Evolutionary conservation across 1,140 invertebrate species (phyloP), one percentile per base, ranked within the genome.

Genomic region (Cryptotermes secundus): DNA sequence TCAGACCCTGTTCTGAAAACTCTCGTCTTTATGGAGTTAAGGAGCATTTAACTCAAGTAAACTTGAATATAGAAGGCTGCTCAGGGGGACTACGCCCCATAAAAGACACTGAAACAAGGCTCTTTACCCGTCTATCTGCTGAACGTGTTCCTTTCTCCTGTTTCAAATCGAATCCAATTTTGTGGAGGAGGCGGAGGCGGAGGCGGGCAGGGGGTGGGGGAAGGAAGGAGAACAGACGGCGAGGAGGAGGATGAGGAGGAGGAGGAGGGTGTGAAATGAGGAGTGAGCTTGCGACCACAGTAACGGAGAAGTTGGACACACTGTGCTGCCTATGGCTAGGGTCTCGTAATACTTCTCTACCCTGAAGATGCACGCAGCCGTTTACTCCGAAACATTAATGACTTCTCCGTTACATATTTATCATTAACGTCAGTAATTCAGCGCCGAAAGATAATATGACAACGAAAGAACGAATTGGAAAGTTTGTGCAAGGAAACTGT

Each of bases 111-210:
- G 19, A 59, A 59, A 6, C 19, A 59, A 22, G 53, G 53, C 19
- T 59, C 53, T 59, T 59, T 59, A 59, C 19, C 53, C 19, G 19
- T 59, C 19, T 59, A 59, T 9, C 6, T 3, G 53, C 53, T 10
- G 24, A 9, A 59, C 6, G 53, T 59, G 6, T 16, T 24, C 53
- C 7, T 3, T 59, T 59, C 53, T 16, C 3, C 53, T 22, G 6
- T 19, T 80, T 80, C 79, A 80, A 80, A 80, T 80, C 36, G 79
- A 80, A 80, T 80, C 34, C 79, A 80, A 80, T 80, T 80, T 80
- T 80, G 79, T 80, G 79, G 31, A 36, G 79, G 36, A 80, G 79
- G 36, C 10, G 31, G 34, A 24, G 79, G 31, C 16, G 79, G 36
- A 80, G 79, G 36, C 10, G 31, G 34, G 34, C 79, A 31, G 24